Conservation (phyloP, 2,797 vertebrate species). For the Cossypha caffra region DNA sequence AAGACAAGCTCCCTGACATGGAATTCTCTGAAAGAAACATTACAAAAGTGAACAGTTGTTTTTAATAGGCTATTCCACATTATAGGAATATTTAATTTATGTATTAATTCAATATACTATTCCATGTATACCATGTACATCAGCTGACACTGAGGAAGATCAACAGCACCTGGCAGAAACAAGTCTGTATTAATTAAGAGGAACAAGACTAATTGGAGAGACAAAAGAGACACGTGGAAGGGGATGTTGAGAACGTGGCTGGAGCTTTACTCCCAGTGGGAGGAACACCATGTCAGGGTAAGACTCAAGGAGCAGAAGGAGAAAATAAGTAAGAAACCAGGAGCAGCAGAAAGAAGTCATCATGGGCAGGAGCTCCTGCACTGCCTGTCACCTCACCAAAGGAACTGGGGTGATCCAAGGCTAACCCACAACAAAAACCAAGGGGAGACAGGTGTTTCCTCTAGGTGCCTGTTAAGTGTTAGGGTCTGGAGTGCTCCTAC, state of each 20-base stretch:
- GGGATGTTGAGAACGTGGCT: accelerated
- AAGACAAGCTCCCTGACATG: background rate
- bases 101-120: background rate
- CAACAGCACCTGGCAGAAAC: background rate
- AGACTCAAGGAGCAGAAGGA: background rate
- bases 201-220: background rate
- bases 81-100: background rate
- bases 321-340: background rate
- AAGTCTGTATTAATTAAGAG: background rate
- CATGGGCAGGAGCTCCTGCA: background rate
- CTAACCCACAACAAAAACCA: background rate
- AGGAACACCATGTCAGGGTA: background rate
- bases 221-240: background rate
- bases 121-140: background rate
- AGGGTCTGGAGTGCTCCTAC: background rate
- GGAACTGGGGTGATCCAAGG: background rate
- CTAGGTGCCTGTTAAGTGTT: background rate
- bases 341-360: background rate
- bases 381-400: background rate
- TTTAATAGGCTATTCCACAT: background rate
- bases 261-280: background rate
- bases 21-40: background rate
- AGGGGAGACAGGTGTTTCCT: background rate
- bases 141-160: background rate
- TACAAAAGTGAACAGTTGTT: background rate